A percentile compares a stretch with the other conserved stretches of the same genome.
Conservation (phyloP, 2,113 vertebrate species). For the Columbina picui region DNA sequence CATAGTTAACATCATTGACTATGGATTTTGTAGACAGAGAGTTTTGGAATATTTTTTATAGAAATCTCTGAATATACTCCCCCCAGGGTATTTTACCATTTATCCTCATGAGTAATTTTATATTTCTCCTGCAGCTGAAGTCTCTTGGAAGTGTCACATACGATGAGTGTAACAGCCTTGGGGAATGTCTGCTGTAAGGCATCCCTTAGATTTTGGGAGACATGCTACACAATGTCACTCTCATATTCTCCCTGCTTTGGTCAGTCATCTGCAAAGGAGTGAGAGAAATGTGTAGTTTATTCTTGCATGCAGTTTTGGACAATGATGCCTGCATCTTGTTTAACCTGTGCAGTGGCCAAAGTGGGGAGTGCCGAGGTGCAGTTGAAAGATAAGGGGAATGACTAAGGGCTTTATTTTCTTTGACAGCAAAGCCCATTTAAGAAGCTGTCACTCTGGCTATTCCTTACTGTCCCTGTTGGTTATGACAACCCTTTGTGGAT, state of each 20-base stretch:
- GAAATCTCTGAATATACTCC: background rate
- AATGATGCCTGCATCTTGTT: background rate
- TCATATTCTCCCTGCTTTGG: background rate
- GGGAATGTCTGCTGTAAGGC: background rate
- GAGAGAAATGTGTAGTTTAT: background rate
- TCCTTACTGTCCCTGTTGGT: background rate
- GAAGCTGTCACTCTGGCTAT: background rate
- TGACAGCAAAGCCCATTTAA: background rate
- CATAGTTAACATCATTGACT: background rate
- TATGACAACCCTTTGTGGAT: background rate
- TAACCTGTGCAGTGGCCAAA: background rate
- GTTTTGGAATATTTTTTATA: background rate
- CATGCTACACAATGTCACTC: background rate
- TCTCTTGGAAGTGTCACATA: background rate
- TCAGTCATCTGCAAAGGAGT: background rate
- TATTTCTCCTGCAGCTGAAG: background rate
- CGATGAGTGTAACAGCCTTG: background rate
- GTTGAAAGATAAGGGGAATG: background rate
- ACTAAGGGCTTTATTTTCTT: background rate
- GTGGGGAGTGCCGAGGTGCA: background rate
- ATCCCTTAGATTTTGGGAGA: background rate
- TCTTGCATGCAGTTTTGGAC: background rate
- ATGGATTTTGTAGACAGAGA: background rate
- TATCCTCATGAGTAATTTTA: background rate
- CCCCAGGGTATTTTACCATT: background rate